Evolutionary conservation across 2,113 vertebrate genomes (phyloP).

Genomic region (Gasterosteus nipponicus): DNA sequence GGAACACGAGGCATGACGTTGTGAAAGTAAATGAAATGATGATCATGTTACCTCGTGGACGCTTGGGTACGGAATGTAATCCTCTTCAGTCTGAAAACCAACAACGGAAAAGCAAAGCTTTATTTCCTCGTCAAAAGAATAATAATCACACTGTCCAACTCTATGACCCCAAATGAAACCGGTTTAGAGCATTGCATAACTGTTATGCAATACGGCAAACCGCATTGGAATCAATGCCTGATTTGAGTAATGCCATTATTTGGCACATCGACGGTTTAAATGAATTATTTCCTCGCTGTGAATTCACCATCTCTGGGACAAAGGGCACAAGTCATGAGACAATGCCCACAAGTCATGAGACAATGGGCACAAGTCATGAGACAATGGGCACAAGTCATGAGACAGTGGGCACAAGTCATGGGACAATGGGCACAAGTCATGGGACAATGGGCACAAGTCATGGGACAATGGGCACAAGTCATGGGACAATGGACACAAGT

Average conservation of each 20-base stretch:
- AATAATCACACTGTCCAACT: constrained; percentile 37
- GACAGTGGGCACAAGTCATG: background rate
- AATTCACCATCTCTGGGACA: background rate
- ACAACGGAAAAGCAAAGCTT: constrained; percentile 44
- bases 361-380: background rate
- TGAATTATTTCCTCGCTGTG: background rate
- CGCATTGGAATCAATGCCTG: constrained; percentile 19
- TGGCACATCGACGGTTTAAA: constrained; percentile 1
- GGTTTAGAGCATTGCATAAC: constrained; percentile 45
- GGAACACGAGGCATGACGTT: background rate
- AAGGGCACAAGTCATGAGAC: background rate
- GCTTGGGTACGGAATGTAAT: constrained; percentile 98
- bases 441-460: background rate
- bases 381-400: constrained; percentile 21
- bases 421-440: constrained; percentile 31
- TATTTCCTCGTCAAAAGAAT: constrained; percentile 41
- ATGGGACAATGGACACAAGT: background rate
- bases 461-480: constrained; percentile 32
- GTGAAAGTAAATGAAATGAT: background rate
- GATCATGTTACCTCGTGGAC: constrained; percentile 90
- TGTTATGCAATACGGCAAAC: constrained; percentile 39
- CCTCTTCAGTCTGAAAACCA: constrained; percentile 91
- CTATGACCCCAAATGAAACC: constrained; percentile 40
- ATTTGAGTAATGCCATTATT: constrained; percentile 25
- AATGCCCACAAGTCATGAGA: constrained; percentile 15